Percentiles rank a stretch among this genome's conserved stretches.
These are phyloP conservation scores for Catharus bicknelli DNA, from an alignment of 2,113 vertebrate species.

Conservation along the genomic window DNA sequence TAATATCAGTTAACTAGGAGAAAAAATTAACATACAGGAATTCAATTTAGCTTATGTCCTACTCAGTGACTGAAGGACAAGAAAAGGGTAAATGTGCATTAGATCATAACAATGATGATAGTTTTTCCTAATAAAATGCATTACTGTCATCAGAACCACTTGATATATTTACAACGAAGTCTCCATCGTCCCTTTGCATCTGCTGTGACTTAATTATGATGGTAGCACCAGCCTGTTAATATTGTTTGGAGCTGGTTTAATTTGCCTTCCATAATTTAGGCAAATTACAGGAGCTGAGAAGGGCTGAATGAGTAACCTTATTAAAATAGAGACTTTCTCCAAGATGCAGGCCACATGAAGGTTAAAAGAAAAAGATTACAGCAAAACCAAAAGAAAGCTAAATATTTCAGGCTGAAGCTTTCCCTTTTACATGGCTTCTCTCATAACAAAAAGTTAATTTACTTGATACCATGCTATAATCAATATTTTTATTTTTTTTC, in stretches of 20 bases:
- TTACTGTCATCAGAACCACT: constrained; percentile 39
- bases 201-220: constrained; percentile 53
- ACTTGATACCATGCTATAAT: neutral
- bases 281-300: constrained; percentile 34
- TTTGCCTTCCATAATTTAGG: constrained; percentile 10
- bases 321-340: neutral
- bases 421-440: neutral
- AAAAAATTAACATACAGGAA: neutral
- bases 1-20: constrained; percentile 26
- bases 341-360: neutral
- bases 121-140: constrained; percentile 55
- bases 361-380: neutral
- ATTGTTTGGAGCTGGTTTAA: constrained; percentile 39
- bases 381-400: neutral
- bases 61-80: constrained; percentile 30
- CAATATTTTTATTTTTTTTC: neutral
- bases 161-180: constrained; percentile 25
- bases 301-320: neutral
- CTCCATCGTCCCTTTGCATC: neutral
- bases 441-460: neutral
- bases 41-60: constrained; percentile 23
- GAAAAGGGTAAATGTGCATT: constrained; percentile 50
- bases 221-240: constrained; percentile 15
- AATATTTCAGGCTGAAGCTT: neutral
- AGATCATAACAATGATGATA: constrained; percentile 16